Evolutionary conservation across 2,797 vertebrate species (phyloP), one percentile per base, ranked within the genome.

Genomic region (Gobio occitaniae): DNA sequence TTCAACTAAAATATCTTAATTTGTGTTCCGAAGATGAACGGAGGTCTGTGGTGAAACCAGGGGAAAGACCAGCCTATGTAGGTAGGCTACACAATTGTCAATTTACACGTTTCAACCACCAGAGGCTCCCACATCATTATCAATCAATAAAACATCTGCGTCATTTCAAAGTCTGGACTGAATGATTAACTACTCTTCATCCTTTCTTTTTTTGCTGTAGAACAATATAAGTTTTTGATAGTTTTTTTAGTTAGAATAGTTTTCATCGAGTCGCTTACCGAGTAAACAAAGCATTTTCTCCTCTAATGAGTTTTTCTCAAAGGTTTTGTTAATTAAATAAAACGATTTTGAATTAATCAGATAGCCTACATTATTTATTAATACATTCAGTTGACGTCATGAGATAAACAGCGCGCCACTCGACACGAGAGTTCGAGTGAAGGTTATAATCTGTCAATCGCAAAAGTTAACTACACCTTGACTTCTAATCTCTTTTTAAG

Each of bases 51-150:
- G 52, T 21, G 54, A 21, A 56, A 21, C 54, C 7, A 9, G 1
- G 52, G 2, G 17, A 7, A 10, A 13, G 21, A 25, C 47, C n/a
- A 71, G 69, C 25, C 17, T 4, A 21, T 29, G 36, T 32, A 32
- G 29, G 29, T 3, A n/a, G n/a, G n/a, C n/a, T n/a, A 48, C 16
- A 21, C 16, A 21, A 6, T 25, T 54, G 29, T 36, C 32, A 41
- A 50, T 13, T 80, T 54, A 25, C 84, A 61, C 6, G 1, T 25
- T 54, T 74, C 15, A 48, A 72, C 84, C 84, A 80, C 77, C n/a
- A 85, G 84, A 85, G 77, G 77, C 77, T 65, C 32, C 77, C 56
- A 85, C 32, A 74, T 44, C 59, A 6, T 13, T 29, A 80, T 61
- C 52, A 56, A n/a, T 70, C 70, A 75, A 41, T 38, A 4, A 47